These are phyloP conservation scores for Stenodema calcarata DNA, from an alignment of 2,888 invertebrate species.

Conservation along the genomic window DNA sequence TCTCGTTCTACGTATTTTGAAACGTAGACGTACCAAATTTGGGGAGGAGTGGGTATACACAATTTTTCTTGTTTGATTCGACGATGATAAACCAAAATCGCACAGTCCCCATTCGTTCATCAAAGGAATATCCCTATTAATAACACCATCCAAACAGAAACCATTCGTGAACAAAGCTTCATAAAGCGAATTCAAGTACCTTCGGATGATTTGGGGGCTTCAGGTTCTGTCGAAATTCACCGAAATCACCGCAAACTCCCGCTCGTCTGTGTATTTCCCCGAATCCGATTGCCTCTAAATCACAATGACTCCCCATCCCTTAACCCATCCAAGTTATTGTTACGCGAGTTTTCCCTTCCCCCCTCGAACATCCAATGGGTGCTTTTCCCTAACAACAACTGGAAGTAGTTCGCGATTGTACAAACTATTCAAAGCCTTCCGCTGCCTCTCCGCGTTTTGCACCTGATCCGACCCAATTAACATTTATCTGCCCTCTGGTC, in stretches of 20 bases:
- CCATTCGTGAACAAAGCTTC: too few species aligned
- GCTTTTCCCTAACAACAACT: not conserved
- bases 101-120: too few species aligned
- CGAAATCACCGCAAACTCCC: not conserved
- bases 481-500: conserved; percentile 3
- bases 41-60: too few species aligned
- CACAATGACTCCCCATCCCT: not conserved
- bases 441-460: not conserved
- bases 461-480: conserved; percentile 18
- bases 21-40: too few species aligned
- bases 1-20: too few species aligned
- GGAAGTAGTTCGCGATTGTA: conserved; percentile 11
- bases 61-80: too few species aligned
- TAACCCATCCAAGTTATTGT: not conserved
- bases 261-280: not conserved
- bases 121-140: too few species aligned
- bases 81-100: too few species aligned
- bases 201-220: not conserved
- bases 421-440: not conserved
- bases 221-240: not conserved
- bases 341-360: not conserved
- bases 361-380: not conserved
- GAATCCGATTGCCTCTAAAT: conserved; percentile 18
- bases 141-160: too few species aligned
- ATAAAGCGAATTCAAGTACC: not conserved